Evolutionary conservation across 2,888 invertebrate genomes (phyloP).

Genomic region (Asteroscopus sphinx): DNA sequence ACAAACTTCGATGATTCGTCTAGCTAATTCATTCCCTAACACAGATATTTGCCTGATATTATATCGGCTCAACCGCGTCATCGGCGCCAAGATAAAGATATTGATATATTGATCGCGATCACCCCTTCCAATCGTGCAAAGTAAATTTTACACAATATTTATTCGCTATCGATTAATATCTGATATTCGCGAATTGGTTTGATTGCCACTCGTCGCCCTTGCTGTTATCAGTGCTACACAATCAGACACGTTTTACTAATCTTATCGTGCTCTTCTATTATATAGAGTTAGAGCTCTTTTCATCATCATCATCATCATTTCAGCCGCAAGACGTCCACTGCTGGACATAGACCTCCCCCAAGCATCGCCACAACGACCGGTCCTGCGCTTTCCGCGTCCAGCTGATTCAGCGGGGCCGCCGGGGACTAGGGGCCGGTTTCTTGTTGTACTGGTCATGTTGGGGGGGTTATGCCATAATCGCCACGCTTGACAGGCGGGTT

Average conservation of each 20-base stretch:
- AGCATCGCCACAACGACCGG: too few species aligned
- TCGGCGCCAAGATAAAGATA: constrained; percentile 16
- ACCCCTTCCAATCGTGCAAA: constrained; percentile 5
- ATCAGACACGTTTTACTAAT: constrained; percentile 29
- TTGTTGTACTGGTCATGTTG: too few species aligned
- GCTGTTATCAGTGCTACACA: constrained; percentile 20
- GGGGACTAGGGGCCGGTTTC: too few species aligned
- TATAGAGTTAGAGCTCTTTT: too few species aligned
- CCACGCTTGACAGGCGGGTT: too few species aligned
- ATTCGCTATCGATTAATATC: constrained; percentile 19
- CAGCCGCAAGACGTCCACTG: too few species aligned
- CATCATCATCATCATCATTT: too few species aligned
- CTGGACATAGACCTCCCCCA: too few species aligned
- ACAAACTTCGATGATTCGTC: too few species aligned
- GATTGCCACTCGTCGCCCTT: constrained; percentile 9
- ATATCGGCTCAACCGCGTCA: constrained; percentile 12
- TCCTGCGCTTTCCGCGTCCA: too few species aligned
- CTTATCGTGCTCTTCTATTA: constrained; percentile 28
- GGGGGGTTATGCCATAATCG: too few species aligned
- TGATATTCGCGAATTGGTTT: constrained; percentile 6
- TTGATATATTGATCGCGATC: constrained; percentile 9
- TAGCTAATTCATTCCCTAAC: background rate
- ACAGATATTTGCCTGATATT: background rate
- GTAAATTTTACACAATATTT: constrained; percentile 22
- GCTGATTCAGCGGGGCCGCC: too few species aligned